Evolutionary conservation across 2,113 vertebrate species (phyloP), one percentile per base, ranked within the genome.

Genomic region (Chloropsis hardwickii): DNA sequence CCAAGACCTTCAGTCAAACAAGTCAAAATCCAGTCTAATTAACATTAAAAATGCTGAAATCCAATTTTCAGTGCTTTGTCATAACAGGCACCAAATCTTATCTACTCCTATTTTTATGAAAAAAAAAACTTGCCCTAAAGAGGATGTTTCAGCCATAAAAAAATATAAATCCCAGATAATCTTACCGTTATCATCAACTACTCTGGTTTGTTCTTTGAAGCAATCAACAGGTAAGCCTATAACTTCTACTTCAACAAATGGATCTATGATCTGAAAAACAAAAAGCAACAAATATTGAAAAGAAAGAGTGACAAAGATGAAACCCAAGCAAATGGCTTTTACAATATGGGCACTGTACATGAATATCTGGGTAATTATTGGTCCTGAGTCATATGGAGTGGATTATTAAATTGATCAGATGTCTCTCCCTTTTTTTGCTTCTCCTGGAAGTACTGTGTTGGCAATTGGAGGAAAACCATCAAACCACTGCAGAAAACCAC

Each of bases 191-290:
- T 99, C 99, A 33, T 99, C 99, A 84, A 99, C 99, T 69, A 99
- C 99, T 69, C 99, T 98, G 17, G 99, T 99, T 98, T 99, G 99
- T 92, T 99, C 99, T 97, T 99, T 99, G 97, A 97, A 98, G 97
- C 99, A 99, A 96, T 99, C 99, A 53, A 99, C 98, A 0, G 99
- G 98, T 40, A 99, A 98, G 50, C 99, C 99, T 12, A 99, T 99
- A 86, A 99, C 95, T 97, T 99, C 99, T 92, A 99, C 99, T 98
- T 99, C 99, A 97, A 99, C 99, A 33, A 99, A 99, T 4, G 99
- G 99, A 94, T 99, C 99, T 29, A 99, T 99, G 92, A 99, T 99
- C 99, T 99, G 97, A 82, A 96, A 96, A 81, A 61, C 18, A 95
- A 74, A 96, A 71, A 37, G 29, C n/a, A 85, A 39, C 10, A 51